Percentiles rank a stretch among this genome's conserved stretches.
phyloP scores from a whole-genome alignment of 2,113 vertebrate species.

The Callipepla californica region DNA sequence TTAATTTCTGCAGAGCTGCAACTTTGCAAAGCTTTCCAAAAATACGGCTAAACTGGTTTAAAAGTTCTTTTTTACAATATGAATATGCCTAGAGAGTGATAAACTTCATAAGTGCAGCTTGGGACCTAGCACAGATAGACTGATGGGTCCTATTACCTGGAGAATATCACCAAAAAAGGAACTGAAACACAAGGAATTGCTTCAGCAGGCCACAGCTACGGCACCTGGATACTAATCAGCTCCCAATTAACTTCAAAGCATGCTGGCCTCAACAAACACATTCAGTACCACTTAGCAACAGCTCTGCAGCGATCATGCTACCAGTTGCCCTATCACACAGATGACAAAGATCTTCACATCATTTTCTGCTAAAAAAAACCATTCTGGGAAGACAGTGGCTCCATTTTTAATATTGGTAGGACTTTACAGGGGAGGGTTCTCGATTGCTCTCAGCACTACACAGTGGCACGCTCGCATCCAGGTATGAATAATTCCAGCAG shows the following conservation, averaged over 20 bases:
- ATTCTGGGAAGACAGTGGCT: background rate
- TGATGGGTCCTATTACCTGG: background rate
- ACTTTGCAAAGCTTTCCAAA: background rate
- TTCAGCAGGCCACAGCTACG: background rate
- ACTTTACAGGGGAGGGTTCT: background rate
- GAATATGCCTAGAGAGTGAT: accelerated
- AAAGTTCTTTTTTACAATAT: background rate
- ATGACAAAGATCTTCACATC: background rate
- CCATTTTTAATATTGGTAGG: background rate
- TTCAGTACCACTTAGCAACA: background rate
- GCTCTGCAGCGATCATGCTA: background rate
- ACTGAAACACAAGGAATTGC: background rate
- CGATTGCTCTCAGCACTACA: background rate
- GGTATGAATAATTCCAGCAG: background rate
- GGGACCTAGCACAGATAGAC: background rate
- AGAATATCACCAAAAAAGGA: background rate
- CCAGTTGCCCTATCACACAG: background rate
- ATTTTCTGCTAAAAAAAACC: background rate
- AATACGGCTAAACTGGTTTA: background rate
- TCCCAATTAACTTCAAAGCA: background rate
- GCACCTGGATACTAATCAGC: background rate
- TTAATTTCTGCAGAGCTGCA: background rate
- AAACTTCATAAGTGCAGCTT: background rate
- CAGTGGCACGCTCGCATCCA: background rate
- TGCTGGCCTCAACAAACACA: background rate